Base-by-base conservation (phyloP, 2,797 vertebrate genomes). In the Scyliorhinus canicula region DNA sequence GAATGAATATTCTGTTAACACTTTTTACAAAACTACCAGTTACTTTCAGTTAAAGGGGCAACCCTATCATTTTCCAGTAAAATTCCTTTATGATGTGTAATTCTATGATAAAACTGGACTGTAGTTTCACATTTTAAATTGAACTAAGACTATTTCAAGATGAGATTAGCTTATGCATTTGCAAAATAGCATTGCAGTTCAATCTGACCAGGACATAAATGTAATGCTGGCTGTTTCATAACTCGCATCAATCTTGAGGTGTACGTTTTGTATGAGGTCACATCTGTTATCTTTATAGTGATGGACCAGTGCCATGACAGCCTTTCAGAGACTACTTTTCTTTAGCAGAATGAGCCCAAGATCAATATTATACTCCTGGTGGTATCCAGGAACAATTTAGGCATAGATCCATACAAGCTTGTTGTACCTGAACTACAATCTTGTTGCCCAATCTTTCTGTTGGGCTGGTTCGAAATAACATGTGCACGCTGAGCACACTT, bases 261-360 rank as follows among this genome's bases (percentile, higher is more conserved):
- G 35, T 91, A 65, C n/a, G 65, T 91, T 88, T 91, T 91, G 88
- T 65, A 91, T 65, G 88, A 63, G 60, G 88, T 91, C 88, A 65
- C 88, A 91, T 91, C 88, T 91, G 88, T 91, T 91, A 57, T 65
- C 88, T n/a, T 63, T 91, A 26, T 28, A 26, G 57, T 90, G 57
- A 91, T 91, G 88, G 88, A 91, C 60, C 19, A 44, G 3, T 63
- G 88, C 88, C 88, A 91, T 91, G 60, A 47, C 88, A 44, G n/a
- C 57, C 44, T 65, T 65, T 44, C 60, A 44, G 88, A 91, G 60
- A 21, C n/a, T 24, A 60, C 88, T 40, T 91, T 44, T 44, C 60
- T 65, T 65, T 91, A 35, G 11, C 44, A 63, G n/a, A 65, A 65
- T 44, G 60, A 65, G 57, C 6, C 60, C 26, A 40, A 21, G 88